phyloP scores from a whole-genome alignment of 2,113 vertebrate genomes.

The Bubo blakistoni region DNA sequence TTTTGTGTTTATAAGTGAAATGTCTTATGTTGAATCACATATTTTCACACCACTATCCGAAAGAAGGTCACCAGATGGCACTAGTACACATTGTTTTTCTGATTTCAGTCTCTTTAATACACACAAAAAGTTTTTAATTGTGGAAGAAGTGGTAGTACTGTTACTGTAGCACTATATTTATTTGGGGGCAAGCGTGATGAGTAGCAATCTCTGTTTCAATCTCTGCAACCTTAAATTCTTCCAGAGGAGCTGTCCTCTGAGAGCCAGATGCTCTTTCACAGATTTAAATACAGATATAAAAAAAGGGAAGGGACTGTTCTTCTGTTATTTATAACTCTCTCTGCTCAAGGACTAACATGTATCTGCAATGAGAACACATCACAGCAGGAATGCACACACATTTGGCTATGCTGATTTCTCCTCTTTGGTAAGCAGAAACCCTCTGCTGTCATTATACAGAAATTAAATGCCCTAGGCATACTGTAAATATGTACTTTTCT shows the following conservation, averaged over 20 bases:
- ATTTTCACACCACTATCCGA: not conserved
- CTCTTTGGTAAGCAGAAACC: not conserved
- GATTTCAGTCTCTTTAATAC: not conserved
- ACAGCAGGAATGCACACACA: not conserved
- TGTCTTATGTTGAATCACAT: not conserved
- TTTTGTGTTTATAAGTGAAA: not conserved
- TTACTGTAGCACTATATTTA: not conserved
- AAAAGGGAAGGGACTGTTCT: not conserved
- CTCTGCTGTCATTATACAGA: not conserved
- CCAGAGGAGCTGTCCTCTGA: not conserved
- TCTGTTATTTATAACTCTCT: not conserved
- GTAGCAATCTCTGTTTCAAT: not conserved
- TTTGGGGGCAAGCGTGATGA: not conserved
- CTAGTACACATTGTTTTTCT: not conserved
- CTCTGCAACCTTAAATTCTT: not conserved
- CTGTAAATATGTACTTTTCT: not conserved
- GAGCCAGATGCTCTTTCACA: not conserved
- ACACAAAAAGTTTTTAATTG: not conserved
- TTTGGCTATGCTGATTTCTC: not conserved
- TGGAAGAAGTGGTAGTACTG: not conserved
- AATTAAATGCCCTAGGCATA: not conserved
- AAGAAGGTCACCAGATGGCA: conserved; percentile 56
- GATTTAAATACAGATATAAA: not conserved
- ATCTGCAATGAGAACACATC: conserved; percentile 24
- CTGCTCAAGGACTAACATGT: not conserved